Evolutionary conservation across 2,797 vertebrate species (phyloP), one percentile per base, ranked within the genome.

Genomic region (Cichlasoma orientale): DNA sequence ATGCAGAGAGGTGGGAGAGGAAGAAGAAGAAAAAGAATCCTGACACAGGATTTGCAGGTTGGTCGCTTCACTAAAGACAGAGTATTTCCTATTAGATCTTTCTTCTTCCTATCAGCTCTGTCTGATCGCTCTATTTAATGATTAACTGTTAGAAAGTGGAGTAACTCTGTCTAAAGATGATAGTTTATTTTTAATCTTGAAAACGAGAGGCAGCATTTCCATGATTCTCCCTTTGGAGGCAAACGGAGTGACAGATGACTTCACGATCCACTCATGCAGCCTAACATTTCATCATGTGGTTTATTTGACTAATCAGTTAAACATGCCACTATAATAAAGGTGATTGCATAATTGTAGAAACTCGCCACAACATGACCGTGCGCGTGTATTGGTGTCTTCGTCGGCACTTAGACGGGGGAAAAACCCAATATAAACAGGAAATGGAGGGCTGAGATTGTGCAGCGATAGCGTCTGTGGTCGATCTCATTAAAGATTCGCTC

Each of bases 11-110:
- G 1, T 98, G 97, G 97, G 98, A 98, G 83, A 97, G 96, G 80
- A 99, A 98, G 82, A 99, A 96, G 75, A 99, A 95, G 92, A 98
- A 94, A 93, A 99, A 96, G 82, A 98, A 99, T 52, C 97, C 98
- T 0, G 98, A 99, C 76, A 93, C 96, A 3, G 98, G 98, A 0
- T 99, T 99, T 92, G 97, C 98, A 94, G 98, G 98, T 99, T 73
- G 5, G 92, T 90, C 19, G 21, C 29, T 56, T 10, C 18, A 21
- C 1, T 38, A 18, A 31, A 33, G 31, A 74, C 4, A 3, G 4
- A 31, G n/a, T 68, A 1, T 52, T 50, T 68, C 18, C 18, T 31
- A 31, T 47, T 7, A 18, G 27, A 25, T 55, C 18, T 3, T 7
- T 14, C 10, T 50, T 68, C 23, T 44, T 58, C 44, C 11, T 7